A percentile compares a stretch with the other conserved stretches of the same genome.
phyloP scores from a whole-genome alignment of 2,888 invertebrate genomes.

The Andricus curvator region DNA sequence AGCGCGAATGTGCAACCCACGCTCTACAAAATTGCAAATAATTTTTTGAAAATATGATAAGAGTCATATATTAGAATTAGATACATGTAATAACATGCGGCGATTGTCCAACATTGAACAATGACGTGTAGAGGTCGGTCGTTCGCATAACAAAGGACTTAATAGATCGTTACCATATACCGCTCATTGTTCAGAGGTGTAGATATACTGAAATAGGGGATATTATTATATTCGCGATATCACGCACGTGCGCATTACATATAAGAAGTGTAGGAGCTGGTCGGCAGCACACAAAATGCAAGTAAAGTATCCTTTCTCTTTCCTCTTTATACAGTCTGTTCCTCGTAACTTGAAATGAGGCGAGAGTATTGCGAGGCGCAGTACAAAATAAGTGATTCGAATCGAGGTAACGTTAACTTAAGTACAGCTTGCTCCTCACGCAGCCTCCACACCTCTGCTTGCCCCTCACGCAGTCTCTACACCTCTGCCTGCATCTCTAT shows the following conservation, averaged over 20 bases:
- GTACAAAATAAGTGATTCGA: constrained; percentile 39
- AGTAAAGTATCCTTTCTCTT: constrained; percentile 40
- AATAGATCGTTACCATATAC: constrained; percentile 37
- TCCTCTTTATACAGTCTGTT: constrained; percentile 36
- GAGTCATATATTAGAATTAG: constrained; percentile 21
- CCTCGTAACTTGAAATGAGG: constrained; percentile 24
- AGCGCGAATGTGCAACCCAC: background rate
- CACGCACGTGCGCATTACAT: constrained; percentile 39
- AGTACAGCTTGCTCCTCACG: constrained; percentile 26
- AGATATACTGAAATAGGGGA: constrained; percentile 40
- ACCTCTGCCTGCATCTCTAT: background rate
- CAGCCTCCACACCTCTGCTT: constrained; percentile 6
- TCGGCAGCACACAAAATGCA: constrained; percentile 39
- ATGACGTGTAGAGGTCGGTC: constrained; percentile 38
- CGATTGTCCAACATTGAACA: constrained; percentile 34
- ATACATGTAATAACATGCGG: constrained; percentile 18
- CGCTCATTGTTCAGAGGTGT: constrained; percentile 37
- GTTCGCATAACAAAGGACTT: constrained; percentile 34
- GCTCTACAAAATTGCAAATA: background rate
- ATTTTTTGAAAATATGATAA: constrained; percentile 1
- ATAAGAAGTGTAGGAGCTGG: constrained; percentile 34
- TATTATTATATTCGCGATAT: constrained; percentile 42
- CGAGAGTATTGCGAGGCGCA: constrained; percentile 31
- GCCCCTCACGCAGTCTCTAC: constrained; percentile 10
- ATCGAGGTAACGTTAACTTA: constrained; percentile 40